Evolutionary conservation across 2,113 vertebrate genomes (phyloP), one percentile per base, ranked within the genome.

Genomic region (Saimiri boliviensis): DNA sequence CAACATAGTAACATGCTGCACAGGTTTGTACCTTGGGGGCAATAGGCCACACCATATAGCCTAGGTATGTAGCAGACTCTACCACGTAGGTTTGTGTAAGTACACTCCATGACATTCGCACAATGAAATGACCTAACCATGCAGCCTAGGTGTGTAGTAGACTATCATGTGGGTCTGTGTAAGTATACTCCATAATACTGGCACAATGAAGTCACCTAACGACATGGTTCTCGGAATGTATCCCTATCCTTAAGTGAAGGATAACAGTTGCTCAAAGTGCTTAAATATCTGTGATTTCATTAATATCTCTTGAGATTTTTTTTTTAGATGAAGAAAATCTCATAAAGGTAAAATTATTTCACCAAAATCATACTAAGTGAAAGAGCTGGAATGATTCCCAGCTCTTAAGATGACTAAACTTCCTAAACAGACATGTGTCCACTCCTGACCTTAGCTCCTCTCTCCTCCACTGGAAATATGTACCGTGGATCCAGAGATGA

Each of bases 261-360:
- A 32, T 76, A 14, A 9, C 42, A 47, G 27, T 19, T 30, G 79
- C 54, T 82, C 71, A 32, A 89, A 86, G 21, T 76, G 17, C 58
- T 94, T 95, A 63, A 83, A 19, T 49, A 73, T 82, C 32, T 80
- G 20, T 66, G 11, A 89, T 35, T 88, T 86, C 73, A 83, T 3
- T 87, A 66, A 5, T 71, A 40, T 49, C 68, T 92, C 47, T 74
- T 70, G 42, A 87, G 21, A 42, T 20, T 80, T 21, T 52, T 52
- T 63, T 90, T 93, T 96, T 47, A 89, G n/a, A 82, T 37, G 58
- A 11, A 87, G 32, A 90, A 79, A 94, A 12, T 49, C 85, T 68
- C 63, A 86, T n/a, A 86, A 95, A 56, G 35, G 23, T 66, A 71
- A 94, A 93, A 81, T 86, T 54, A 93, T 70, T 94, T 68, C 79